phyloP scores from a whole-genome alignment of 2,888 invertebrate species.

The Drosophila stalkeri region DNA sequence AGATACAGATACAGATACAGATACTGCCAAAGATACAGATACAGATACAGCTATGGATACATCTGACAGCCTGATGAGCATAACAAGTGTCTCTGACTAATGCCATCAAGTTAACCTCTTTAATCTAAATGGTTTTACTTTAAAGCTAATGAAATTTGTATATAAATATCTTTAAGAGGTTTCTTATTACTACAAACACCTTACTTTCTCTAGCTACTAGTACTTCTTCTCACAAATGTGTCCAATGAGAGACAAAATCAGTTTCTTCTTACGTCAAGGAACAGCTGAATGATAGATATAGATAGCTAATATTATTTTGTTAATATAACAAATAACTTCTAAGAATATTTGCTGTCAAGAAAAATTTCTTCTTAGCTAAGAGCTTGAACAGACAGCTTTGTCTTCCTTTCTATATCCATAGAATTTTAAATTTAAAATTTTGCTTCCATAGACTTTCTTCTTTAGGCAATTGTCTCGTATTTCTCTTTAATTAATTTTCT shows the following conservation, averaged over 20 bases:
- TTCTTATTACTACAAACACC: neutral
- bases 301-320: no score
- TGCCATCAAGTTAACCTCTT: neutral
- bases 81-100: conserved; percentile 36
- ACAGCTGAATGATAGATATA: neutral
- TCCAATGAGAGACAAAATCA: neutral
- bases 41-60: conserved; percentile 15
- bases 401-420: no score
- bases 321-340: no score
- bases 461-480: no score
- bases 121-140: neutral
- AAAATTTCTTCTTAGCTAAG: no score
- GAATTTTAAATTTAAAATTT: no score
- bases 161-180: neutral
- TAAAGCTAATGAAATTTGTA: neutral
- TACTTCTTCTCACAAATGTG: no score
- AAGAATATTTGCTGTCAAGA: no score
- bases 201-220: neutral
- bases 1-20: conserved; percentile 38
- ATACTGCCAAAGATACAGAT: conserved; percentile 4
- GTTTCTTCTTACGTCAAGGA: neutral
- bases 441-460: no score
- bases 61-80: conserved; percentile 24
- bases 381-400: no score
- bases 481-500: no score